Conservation (phyloP, 2,888 invertebrate species). For the Pammene fasciana region DNA sequence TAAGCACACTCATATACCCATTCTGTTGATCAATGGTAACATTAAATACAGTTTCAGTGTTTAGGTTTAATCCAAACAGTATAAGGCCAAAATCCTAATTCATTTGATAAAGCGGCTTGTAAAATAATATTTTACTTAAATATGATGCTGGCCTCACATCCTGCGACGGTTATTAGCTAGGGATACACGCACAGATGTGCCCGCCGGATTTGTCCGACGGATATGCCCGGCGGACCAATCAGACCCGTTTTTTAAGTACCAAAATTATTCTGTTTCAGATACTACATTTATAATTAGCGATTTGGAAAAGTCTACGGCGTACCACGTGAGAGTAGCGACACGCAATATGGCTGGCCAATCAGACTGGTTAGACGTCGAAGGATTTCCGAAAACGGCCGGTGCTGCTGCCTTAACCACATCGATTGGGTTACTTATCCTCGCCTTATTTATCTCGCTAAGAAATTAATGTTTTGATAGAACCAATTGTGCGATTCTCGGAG, state of each 20-base stretch:
- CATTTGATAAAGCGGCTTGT: too few species aligned
- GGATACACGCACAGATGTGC: too few species aligned
- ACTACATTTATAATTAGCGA: constrained; percentile 64
- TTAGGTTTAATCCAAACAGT: too few species aligned
- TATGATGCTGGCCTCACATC: too few species aligned
- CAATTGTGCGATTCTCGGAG: neutral
- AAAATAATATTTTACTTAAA: too few species aligned
- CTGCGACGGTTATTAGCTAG: too few species aligned
- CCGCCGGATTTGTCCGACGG: too few species aligned
- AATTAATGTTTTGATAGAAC: constrained; percentile 17
- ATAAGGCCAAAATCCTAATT: too few species aligned
- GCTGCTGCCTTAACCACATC: constrained; percentile 48
- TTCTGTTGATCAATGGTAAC: too few species aligned
- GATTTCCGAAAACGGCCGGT: constrained; percentile 52
- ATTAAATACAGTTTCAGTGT: too few species aligned
- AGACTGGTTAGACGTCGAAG: constrained; percentile 61
- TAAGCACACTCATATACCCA: too few species aligned
- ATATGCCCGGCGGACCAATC: too few species aligned
- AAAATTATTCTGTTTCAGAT: constrained; percentile 50
- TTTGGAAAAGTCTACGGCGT: constrained; percentile 62
- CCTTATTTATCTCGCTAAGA: constrained; percentile 42
- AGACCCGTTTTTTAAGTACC: neutral
- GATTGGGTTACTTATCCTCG: constrained; percentile 49
- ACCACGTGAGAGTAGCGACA: constrained; percentile 66
- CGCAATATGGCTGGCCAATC: constrained; percentile 72